Base-by-base conservation (phyloP, 2,797 vertebrate genomes). In the Sternotherus odoratus region DNA sequence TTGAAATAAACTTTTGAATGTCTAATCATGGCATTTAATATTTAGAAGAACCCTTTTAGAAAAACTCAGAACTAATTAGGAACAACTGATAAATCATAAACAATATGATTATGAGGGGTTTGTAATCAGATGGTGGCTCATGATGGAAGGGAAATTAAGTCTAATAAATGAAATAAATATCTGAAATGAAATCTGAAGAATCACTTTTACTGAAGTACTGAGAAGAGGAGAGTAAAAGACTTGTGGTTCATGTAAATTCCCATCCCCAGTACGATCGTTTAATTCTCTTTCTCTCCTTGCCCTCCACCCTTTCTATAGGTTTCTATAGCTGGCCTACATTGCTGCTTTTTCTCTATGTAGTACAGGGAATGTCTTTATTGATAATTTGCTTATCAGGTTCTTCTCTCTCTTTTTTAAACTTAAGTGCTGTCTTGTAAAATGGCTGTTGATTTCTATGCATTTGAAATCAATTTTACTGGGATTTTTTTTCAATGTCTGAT, bases 261-360 rank as follows among this genome's bases (percentile, higher is more conserved):
- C 2, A 3, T 2, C 8, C 19, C 5, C n/a, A 39, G 21, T 39
- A 39, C 21, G 4, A 1, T 83, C 81, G 12, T 86, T 28, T 2
- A 57, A 0, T 74, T 15, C 4, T 69, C 3, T 39, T 69, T 69
- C 63, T 39, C 36, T 23, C 3, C 57, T 30, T 19, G 17, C 13
- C 51, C 23, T 4, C 8, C 4, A 4, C 30, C 15, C 33, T 4
- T n/a, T n/a, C n/a, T n/a, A n/a, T 36, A 11, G 1, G 1, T 48
- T 75, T 88, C 23, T 51, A 48, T n/a, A 24, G 28, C 15, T 91
- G 2, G 1, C 63, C 43, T 43, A 48, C 12, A 8, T 17, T 21
- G 63, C 3, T 1, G 0, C 48, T 77, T 82, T n/a, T 5, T 87
- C 17, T n/a, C 28, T 72, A 43, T 79, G 83, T 78, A 74, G 24